Base-by-base conservation (phyloP, 2,888 invertebrate genomes). In the Cheilosia scutellata region DNA sequence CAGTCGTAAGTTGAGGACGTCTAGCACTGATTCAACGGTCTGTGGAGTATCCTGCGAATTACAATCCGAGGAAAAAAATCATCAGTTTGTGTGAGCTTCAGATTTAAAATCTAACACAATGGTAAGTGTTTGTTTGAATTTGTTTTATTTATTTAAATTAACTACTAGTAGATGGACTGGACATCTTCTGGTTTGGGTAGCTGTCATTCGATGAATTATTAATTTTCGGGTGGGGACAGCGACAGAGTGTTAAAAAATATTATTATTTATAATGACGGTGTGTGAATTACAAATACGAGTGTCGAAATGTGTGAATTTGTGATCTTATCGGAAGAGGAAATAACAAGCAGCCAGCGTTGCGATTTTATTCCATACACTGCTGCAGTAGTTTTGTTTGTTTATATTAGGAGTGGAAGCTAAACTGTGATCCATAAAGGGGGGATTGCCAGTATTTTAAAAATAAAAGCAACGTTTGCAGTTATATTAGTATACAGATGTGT, bases 311-410 rank as follows among this genome's bases (percentile, higher is more conserved):
- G 62, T 20, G 20, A 29, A 20, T 37, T 40, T 11, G 29, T 16
- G 66, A 68, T 62, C 55, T 83, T 75, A 79, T 84, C 84, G 58
- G 70, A 60, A 78, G 70, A 70, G 83, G 78, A 79, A 75, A 51
- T 29, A 51, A 11, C 51, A 51, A 25, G 2, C n/a, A 4, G n/a
- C 51, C 5, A 9, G 5, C 9, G 11, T 27, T 51, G 4, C 27
- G 51, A n/a, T 53, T 53, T 16, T 40, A 71, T 62, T 62, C 29
- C 20, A 40, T 27, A 62, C 16, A 25, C 40, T 11, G 51, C 25
- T 37, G 33, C 33, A 42, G 40, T 55, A 20, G 29, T 42, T 70
- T 70, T 57, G 31, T 33, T 74, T 63, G 55, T 60, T 71, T 60
- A 16, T 51, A 5, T 33, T 47, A 47, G 47, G 47, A 47, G 47